These are phyloP conservation scores for Proctacanthus coquilletti DNA, from an alignment of 1,140 invertebrate species.

Conservation along the genomic window DNA sequence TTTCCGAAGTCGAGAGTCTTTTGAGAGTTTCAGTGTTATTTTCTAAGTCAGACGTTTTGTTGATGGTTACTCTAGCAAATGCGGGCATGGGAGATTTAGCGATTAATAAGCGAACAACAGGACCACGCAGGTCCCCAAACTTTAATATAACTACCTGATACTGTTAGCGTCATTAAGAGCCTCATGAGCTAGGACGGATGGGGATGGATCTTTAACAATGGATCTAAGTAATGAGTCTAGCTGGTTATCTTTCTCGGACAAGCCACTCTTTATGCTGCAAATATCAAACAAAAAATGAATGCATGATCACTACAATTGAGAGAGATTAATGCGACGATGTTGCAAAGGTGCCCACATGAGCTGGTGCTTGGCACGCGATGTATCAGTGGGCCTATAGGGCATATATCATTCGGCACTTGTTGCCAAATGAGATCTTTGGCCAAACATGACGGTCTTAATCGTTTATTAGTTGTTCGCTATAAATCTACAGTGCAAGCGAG, in stretches of 20 bases:
- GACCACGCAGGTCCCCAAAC: slow-evolving; percentile 27
- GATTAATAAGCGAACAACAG: slow-evolving; percentile 27
- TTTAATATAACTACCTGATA: slow-evolving; percentile 24
- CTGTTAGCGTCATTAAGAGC: slow-evolving; percentile 30
- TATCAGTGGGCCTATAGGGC: too few relatives aligned
- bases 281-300: slow-evolving; percentile 6
- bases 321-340: not conserved
- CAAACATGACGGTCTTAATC: too few relatives aligned
- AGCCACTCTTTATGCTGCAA: slow-evolving; percentile 33
- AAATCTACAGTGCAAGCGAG: too few relatives aligned
- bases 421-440: too few relatives aligned
- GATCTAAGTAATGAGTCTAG: slow-evolving; percentile 39
- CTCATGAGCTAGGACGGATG: slow-evolving; percentile 34
- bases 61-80: slow-evolving; percentile 37
- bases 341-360: too few relatives aligned
- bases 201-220: slow-evolving; percentile 38
- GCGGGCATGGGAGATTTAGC: too few relatives aligned
- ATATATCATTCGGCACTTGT: too few relatives aligned
- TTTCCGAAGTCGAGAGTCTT: slow-evolving; percentile 36
- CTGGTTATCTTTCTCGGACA: slow-evolving; percentile 37
- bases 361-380: too few relatives aligned
- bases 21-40: slow-evolving; percentile 38
- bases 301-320: not conserved
- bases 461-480: too few relatives aligned
- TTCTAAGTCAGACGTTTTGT: slow-evolving; percentile 40